These are phyloP conservation scores for Saccostrea glomerata DNA, from an alignment of 1,140 invertebrate genomes.

Conservation along the genomic window DNA sequence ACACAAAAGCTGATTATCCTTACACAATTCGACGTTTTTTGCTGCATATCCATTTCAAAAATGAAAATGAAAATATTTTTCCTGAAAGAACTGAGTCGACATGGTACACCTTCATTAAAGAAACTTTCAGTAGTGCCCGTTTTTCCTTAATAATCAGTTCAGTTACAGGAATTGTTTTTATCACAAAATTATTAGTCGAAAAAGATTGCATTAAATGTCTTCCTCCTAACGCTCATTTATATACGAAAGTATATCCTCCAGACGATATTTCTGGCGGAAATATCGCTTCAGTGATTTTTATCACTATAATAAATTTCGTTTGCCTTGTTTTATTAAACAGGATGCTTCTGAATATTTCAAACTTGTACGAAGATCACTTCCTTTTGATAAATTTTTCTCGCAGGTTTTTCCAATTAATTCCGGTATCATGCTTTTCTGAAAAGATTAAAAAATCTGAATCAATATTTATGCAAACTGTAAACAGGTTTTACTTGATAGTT, in stretches of 20 bases:
- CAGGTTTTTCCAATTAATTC: background rate
- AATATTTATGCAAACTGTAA: background rate
- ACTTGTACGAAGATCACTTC: background rate
- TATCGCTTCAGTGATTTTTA: too few relatives aligned
- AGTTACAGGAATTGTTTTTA: too few relatives aligned
- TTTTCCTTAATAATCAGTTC: background rate
- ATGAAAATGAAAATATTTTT: too few relatives aligned
- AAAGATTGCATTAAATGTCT: background rate
- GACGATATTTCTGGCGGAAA: too few relatives aligned
- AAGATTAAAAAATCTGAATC: background rate
- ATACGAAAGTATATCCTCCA: background rate
- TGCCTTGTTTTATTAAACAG: background rate
- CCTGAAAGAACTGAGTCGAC: too few relatives aligned
- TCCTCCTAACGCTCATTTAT: background rate
- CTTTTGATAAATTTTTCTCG: too few relatives aligned
- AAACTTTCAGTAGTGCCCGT: background rate
- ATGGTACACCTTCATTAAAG: background rate
- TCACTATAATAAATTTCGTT: background rate
- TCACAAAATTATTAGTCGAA: too few relatives aligned
- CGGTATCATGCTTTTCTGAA: background rate
- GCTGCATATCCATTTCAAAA: background rate
- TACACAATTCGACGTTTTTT: background rate
- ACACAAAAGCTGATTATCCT: background rate
- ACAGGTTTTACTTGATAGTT: background rate
- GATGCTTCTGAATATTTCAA: background rate